Conservation (phyloP, 2,797 vertebrate genomes). For the Prunella strophiata region DNA sequence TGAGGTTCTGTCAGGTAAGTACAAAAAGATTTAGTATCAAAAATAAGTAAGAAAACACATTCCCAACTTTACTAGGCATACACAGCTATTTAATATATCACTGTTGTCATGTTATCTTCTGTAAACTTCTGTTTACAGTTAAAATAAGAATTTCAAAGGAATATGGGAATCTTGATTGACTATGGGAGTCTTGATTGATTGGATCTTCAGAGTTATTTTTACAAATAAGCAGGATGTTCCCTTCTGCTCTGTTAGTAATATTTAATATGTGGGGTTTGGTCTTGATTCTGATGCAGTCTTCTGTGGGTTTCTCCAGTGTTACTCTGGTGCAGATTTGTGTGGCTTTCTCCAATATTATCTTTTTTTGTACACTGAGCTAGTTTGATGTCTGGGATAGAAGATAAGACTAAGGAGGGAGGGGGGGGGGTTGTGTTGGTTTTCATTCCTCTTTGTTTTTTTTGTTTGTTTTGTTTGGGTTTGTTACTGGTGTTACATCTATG, state of each 20-base stretch:
- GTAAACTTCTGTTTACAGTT: neutral
- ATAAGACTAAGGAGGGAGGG: neutral
- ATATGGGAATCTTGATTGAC: neutral
- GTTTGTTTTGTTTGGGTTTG: neutral
- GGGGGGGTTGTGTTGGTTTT: fast-evolving
- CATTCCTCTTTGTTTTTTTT: neutral
- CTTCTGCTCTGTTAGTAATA: neutral
- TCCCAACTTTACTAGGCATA: neutral
- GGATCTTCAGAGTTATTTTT: neutral
- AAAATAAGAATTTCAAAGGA: neutral
- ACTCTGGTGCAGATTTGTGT: neutral
- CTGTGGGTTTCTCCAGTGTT: neutral
- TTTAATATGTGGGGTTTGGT: neutral
- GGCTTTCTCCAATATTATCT: neutral
- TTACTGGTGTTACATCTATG: neutral
- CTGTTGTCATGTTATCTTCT: neutral
- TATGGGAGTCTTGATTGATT: neutral
- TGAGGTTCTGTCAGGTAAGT: neutral
- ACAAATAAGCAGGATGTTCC: neutral
- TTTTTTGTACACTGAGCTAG: neutral
- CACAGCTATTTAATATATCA: neutral
- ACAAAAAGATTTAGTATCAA: neutral
- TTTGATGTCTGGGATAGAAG: neutral
- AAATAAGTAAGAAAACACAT: neutral
- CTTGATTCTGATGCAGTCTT: neutral